phyloP scores from a whole-genome alignment of 2,888 invertebrate genomes.

The Entomobrya multifasciata region DNA sequence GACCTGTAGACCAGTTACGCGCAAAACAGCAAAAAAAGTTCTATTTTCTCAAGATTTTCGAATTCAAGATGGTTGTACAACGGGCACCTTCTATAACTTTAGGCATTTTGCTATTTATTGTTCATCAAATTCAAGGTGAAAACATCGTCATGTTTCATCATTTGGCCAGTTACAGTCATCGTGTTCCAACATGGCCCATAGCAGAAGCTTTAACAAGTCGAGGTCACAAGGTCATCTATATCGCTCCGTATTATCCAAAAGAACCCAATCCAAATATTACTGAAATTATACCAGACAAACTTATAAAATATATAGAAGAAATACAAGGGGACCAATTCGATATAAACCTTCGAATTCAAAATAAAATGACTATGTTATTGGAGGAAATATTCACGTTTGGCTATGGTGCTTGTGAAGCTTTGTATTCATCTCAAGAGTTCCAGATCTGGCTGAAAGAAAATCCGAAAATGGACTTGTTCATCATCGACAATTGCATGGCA shows the following conservation, averaged over 20 bases:
- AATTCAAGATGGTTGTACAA: too few relatives aligned
- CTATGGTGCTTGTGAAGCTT: slow-evolving; percentile 5
- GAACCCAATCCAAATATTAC: slow-evolving; percentile 49
- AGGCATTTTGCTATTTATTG: too few relatives aligned
- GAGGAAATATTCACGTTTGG: not conserved
- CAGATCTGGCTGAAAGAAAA: not conserved
- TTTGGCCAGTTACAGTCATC: slow-evolving; percentile 67
- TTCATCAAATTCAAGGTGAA: too few relatives aligned
- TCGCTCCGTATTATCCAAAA: slow-evolving; percentile 57
- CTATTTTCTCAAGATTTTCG: too few relatives aligned
- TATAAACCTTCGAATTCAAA: slow-evolving; percentile 29
- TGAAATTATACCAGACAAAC: slow-evolving; percentile 48
- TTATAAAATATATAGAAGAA: slow-evolving; percentile 12
- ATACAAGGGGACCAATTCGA: slow-evolving; percentile 47
- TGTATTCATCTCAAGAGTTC: slow-evolving; percentile 33
- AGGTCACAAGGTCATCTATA: slow-evolving; percentile 72
- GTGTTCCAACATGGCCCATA: slow-evolving; percentile 60
- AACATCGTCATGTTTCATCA: slow-evolving; percentile 62
- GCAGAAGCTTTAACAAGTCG: slow-evolving; percentile 62
- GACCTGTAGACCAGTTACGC: too few relatives aligned
- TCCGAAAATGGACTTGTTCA: slow-evolving; percentile 62
- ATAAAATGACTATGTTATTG: not conserved
- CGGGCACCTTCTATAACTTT: too few relatives aligned
- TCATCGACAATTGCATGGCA: slow-evolving; percentile 66
- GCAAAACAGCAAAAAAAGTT: too few relatives aligned